Base-by-base conservation (phyloP, 1,140 invertebrate genomes). In the Phenacoccus solenopsis region DNA sequence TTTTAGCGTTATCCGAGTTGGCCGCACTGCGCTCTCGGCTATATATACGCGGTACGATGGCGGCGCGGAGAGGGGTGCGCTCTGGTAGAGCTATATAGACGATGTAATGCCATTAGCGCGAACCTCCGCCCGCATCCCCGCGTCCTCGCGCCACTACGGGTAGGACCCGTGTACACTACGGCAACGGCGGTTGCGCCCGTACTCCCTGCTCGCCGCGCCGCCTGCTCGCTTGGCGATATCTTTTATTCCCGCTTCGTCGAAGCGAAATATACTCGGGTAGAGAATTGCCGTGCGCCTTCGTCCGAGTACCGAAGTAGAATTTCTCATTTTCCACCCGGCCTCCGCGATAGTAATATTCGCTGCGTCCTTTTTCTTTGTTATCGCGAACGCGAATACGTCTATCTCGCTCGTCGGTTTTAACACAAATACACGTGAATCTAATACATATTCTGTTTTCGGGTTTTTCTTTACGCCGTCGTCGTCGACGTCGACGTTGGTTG, bases 241-340 rank as follows among this genome's bases (percentile, higher is more conserved):
- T 38, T 38, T 10, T 38, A 38, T 38, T 38, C 32, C 32, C 32
- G 32, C 32, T 10, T 10, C 32, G 32, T 38, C 32, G 32, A 38
- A 38, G 32, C 32, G 32, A 38, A 38, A 38, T n/a, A 38, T n/a
- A 9, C 32, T 38, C n/a, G n/a, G n/a, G n/a, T n/a, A n/a, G n/a
- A n/a, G n/a, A n/a, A n/a, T n/a, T n/a, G n/a, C n/a, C n/a, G n/a
- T n/a, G n/a, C n/a, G n/a, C n/a, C n/a, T n/a, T n/a, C n/a, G n/a
- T n/a, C n/a, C n/a, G n/a, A n/a, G n/a, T n/a, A n/a, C n/a, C n/a
- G n/a, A n/a, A n/a, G 32, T 10, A 10, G 32, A 38, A n/a, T 38
- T 38, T 64, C 20, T 64, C 59, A 64, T 64, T 64, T 64, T 64
- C 59, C 59, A 64, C 59, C 59, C 59, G 59, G 59, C 59, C 59